phyloP scores from a whole-genome alignment of 2,888 invertebrate species.

The Meganola albula region DNA sequence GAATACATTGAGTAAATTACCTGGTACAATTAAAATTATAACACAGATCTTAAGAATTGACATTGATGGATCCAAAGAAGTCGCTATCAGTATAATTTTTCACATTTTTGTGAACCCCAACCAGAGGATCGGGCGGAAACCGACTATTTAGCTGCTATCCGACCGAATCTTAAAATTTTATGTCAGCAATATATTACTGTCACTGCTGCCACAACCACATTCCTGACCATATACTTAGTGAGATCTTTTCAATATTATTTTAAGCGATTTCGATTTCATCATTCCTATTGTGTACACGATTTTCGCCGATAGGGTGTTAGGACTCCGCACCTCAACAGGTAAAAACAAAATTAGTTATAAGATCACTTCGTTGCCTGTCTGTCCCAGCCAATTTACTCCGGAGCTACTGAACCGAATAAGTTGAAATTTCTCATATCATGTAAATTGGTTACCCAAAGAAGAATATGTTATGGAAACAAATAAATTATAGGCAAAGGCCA shows the following conservation, averaged over 20 bases:
- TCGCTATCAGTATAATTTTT: slow-evolving; percentile 61
- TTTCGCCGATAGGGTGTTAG: no score
- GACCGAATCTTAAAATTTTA: slow-evolving; percentile 65
- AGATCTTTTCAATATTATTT: slow-evolving; percentile 70
- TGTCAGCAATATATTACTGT: slow-evolving; percentile 72
- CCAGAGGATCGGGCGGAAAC: slow-evolving; percentile 59
- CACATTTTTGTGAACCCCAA: slow-evolving; percentile 57
- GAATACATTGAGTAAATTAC: slow-evolving; percentile 18
- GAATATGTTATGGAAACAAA: no score
- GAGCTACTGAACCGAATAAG: no score
- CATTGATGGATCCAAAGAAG: slow-evolving; percentile 58
- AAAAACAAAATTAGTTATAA: no score
- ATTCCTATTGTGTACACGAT: slow-evolving; percentile 47
- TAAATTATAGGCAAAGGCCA: no score
- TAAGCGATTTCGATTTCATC: slow-evolving; percentile 61
- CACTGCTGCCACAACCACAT: slow-evolving; percentile 56
- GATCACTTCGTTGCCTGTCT: no score
- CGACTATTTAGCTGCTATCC: slow-evolving; percentile 67
- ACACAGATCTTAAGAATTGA: slow-evolving; percentile 35
- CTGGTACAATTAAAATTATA: slow-evolving; percentile 15
- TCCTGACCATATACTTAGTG: slow-evolving; percentile 59
- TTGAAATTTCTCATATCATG: no score
- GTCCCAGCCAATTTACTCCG: no score
- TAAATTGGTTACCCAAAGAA: no score
- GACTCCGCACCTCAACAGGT: no score